Conservation (phyloP, 2,797 vertebrate species). For the Moxostoma hubbsi region DNA sequence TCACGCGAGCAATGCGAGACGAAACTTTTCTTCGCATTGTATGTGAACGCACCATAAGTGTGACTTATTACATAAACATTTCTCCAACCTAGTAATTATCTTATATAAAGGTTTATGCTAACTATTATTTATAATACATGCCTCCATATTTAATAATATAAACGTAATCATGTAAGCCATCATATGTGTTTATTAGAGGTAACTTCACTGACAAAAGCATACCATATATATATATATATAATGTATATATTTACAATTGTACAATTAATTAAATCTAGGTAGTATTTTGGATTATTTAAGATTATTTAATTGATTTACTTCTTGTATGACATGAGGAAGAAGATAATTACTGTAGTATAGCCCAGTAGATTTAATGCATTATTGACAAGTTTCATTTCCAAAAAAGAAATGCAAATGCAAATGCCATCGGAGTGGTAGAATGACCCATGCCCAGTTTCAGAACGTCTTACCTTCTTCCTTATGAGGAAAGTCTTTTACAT, state of each 20-base stretch:
- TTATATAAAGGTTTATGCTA: no score
- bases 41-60: no score
- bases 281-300: no score
- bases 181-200: neutral
- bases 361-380: neutral
- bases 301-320: no score
- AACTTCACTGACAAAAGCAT: neutral
- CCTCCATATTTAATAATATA: neutral
- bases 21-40: no score
- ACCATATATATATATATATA: no score
- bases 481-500: neutral
- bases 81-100: neutral
- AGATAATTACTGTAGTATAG: neutral
- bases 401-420: neutral
- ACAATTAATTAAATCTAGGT: neutral
- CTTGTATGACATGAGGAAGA: neutral
- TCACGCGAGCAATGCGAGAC: no score
- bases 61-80: no score
- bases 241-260: neutral
- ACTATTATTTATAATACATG: neutral
- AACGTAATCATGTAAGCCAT: slow-evolving; percentile 5
- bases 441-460: neutral
- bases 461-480: neutral
- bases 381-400: neutral
- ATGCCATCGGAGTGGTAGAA: neutral